These are phyloP conservation scores for Callopanchax toddi DNA, from an alignment of 2,113 vertebrate species.

Conservation along the genomic window DNA sequence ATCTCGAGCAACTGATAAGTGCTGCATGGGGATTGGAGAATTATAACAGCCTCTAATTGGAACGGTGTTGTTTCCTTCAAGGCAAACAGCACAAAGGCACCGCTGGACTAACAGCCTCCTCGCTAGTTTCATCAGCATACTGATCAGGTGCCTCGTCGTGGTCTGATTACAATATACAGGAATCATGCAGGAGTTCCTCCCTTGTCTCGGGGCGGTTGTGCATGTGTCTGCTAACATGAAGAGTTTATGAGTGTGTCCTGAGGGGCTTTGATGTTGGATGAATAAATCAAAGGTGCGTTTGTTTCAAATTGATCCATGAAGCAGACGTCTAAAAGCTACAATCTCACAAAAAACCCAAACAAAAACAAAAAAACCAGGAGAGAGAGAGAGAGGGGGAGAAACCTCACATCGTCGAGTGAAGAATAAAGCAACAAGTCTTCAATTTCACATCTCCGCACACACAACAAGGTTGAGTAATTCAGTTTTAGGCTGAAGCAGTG, in stretches of 20 bases:
- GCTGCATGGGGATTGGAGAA: conserved; percentile 49
- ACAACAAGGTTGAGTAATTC: conserved; percentile 47
- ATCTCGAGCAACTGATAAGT: conserved; percentile 51
- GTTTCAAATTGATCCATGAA: conserved; percentile 37
- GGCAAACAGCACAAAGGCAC: conserved; percentile 61
- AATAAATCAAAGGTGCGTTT: conserved; percentile 37
- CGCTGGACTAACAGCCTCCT: conserved; percentile 53
- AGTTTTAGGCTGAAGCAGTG: conserved; percentile 51
- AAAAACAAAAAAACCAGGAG: too few species aligned
- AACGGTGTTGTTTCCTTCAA: conserved; percentile 58
- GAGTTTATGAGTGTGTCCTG: conserved; percentile 10
- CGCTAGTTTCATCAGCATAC: conserved; percentile 63
- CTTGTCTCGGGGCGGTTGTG: conserved; percentile 20
- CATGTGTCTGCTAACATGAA: conserved; percentile 29
- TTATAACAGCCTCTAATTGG: conserved; percentile 60
- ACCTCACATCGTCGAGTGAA: conserved; percentile 14
- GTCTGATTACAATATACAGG: conserved; percentile 62
- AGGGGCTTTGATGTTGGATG: conserved; percentile 52
- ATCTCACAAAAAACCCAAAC: neutral
- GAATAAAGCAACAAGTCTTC: conserved; percentile 34
- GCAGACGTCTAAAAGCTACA: conserved; percentile 24
- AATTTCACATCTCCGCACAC: conserved; percentile 39
- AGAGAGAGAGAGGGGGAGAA: conserved; percentile 9
- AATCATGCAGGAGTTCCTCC: conserved; percentile 35
- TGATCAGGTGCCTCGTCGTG: conserved; percentile 58